Conservation (phyloP, 2,797 vertebrate species). For the Remorina albescens region DNA sequence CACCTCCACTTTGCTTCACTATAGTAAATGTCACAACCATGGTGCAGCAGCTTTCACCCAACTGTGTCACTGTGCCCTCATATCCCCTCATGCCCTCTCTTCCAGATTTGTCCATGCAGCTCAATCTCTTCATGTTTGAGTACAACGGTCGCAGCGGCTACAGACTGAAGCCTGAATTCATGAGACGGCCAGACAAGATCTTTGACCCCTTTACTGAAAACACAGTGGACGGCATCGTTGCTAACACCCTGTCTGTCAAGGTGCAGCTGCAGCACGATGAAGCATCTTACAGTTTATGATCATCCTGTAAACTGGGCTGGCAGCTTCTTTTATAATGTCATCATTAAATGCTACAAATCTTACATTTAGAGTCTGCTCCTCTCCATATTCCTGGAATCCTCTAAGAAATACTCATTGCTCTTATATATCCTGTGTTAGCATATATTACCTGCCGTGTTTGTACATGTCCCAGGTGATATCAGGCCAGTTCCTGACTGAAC, state of each 20-base stretch:
- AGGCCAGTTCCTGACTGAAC: conserved; percentile 95
- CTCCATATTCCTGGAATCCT: not conserved
- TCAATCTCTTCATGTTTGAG: conserved; percentile 98
- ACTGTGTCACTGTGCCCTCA: not conserved
- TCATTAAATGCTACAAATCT: too few species aligned
- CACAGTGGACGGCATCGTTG: conserved; percentile 97
- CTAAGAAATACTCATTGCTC: not conserved
- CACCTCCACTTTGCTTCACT: not conserved
- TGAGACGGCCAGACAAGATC: conserved; percentile 96
- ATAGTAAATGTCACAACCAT: not conserved
- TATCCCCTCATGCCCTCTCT: not conserved
- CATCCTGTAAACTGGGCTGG: not conserved
- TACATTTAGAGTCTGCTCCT: not conserved
- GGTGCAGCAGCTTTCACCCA: not conserved
- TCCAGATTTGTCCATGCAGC: conserved; percentile 96
- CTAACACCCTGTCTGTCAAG: conserved; percentile 98
- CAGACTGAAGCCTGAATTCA: conserved; percentile 97
- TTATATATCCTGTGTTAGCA: too few species aligned
- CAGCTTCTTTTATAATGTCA: too few species aligned
- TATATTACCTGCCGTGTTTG: too few species aligned
- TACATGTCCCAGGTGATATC: conserved; percentile 90
- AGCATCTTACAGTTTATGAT: not conserved
- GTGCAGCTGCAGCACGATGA: conserved; percentile 68
- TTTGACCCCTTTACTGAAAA: conserved; percentile 97
- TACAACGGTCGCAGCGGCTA: conserved; percentile 98